Evolutionary conservation across 1,140 invertebrate species (phyloP).

Genomic region (Magallana angulata): DNA sequence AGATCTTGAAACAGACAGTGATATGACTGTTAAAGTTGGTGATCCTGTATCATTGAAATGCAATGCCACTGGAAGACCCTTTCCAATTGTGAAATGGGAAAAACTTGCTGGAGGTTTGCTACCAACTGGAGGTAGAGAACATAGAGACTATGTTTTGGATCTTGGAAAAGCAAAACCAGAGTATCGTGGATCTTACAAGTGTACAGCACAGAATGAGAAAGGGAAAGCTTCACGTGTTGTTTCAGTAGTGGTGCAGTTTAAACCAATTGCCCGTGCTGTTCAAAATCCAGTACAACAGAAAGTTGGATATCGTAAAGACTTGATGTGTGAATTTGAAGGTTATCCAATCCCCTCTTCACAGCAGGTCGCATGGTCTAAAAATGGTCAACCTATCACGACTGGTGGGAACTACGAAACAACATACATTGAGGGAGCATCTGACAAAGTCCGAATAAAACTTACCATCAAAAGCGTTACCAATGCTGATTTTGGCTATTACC

Average conservation of each 20-base stretch:
- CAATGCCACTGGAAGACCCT: slow-evolving; percentile 68
- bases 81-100: slow-evolving; percentile 66
- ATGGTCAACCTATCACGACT: not conserved
- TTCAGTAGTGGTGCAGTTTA: slow-evolving; percentile 9
- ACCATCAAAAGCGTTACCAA: slow-evolving; percentile 60
- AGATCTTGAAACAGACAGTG: slow-evolving; percentile 68
- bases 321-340: slow-evolving; percentile 15
- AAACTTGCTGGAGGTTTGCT: slow-evolving; percentile 67
- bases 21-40: slow-evolving; percentile 64
- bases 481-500: slow-evolving; percentile 62
- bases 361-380: not conserved
- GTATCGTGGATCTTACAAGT: slow-evolving; percentile 69
- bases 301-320: slow-evolving; percentile 3
- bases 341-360: slow-evolving; percentile 3
- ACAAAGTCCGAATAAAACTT: slow-evolving; percentile 68
- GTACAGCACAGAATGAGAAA: slow-evolving; percentile 65
- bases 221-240: slow-evolving; percentile 64
- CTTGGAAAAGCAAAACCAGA: slow-evolving; percentile 56
- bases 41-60: slow-evolving; percentile 62
- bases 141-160: slow-evolving; percentile 54
- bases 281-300: slow-evolving; percentile 14
- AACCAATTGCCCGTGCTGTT: not conserved
- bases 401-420: slow-evolving; percentile 53
- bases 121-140: slow-evolving; percentile 66
- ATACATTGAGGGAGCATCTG: slow-evolving; percentile 65